Evolutionary conservation across 2,888 invertebrate species (phyloP).

Genomic region (Pyrochroa serraticornis): DNA sequence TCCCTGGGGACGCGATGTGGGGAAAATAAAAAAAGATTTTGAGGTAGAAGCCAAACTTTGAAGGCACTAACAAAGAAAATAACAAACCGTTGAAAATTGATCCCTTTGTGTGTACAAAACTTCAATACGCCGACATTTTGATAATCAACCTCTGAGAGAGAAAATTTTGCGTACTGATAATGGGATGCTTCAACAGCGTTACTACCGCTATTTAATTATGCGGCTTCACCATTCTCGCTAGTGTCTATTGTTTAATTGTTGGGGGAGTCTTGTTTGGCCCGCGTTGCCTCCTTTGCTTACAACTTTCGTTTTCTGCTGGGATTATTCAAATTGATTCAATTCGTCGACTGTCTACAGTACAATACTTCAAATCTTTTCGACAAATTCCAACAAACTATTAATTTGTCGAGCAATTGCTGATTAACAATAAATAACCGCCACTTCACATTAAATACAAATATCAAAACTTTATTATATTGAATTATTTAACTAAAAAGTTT

Average conservation of each 20-base stretch:
- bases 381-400: conserved; percentile 14
- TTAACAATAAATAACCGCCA: no score
- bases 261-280: conserved; percentile 18
- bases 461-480: no score
- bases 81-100: conserved; percentile 24
- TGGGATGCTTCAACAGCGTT: conserved; percentile 20
- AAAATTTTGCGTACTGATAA: conserved; percentile 30
- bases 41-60: not conserved
- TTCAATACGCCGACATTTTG: conserved; percentile 19
- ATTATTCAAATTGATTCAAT: conserved; percentile 27
- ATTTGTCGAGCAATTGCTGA: not conserved
- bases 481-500: no score
- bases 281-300: conserved; percentile 13
- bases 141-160: conserved; percentile 21
- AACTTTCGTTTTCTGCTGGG: conserved; percentile 17
- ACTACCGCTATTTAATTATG: conserved; percentile 27
- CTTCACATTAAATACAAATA: no score
- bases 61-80: conserved; percentile 11
- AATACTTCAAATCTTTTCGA: conserved; percentile 17
- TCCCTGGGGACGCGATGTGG: not conserved
- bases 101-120: conserved; percentile 16
- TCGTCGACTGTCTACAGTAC: conserved; percentile 17
- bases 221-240: conserved; percentile 21
- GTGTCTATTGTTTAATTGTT: conserved; percentile 28
- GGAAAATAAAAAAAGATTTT: not conserved